Percentiles rank a stretch among this genome's conserved stretches.
phyloP scores from a whole-genome alignment of 2,888 invertebrate genomes.

The Apomyelois bistriatella region DNA sequence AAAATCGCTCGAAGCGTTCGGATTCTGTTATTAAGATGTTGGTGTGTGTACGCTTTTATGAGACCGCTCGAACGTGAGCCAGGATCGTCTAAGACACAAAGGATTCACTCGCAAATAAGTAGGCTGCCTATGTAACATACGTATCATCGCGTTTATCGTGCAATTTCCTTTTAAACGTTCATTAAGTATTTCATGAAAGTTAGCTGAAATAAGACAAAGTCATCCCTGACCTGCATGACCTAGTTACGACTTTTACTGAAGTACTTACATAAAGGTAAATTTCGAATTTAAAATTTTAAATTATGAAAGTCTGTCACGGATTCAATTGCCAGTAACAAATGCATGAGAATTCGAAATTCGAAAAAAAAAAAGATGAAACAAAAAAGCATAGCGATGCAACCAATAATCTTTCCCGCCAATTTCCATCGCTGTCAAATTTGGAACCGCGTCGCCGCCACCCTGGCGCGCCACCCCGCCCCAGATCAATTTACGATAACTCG shows the following conservation, averaged over 20 bases:
- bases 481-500: constrained; percentile 79
- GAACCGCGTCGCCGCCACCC: constrained; percentile 53
- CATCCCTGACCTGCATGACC: constrained; percentile 57
- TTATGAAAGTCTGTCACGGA: constrained; percentile 21
- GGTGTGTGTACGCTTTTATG: constrained; percentile 67
- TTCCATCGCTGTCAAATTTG: constrained; percentile 80
- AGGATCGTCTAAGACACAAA: constrained; percentile 47
- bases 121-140: constrained; percentile 21
- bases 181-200: background rate
- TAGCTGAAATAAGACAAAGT: constrained; percentile 29
- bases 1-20: constrained; percentile 75
- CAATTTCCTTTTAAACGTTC: background rate
- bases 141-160: constrained; percentile 27
- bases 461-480: constrained; percentile 53
- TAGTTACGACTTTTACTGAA: constrained; percentile 34
- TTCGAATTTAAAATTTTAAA: constrained; percentile 21
- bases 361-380: constrained; percentile 29
- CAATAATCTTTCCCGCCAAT: constrained; percentile 78
- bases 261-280: constrained; percentile 21
- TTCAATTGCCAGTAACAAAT: constrained; percentile 24
- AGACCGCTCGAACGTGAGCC: constrained; percentile 44
- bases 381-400: constrained; percentile 50
- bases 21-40: constrained; percentile 76
- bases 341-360: constrained; percentile 27
- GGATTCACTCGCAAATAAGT: constrained; percentile 29